Percentiles rank a stretch among this genome's conserved stretches.
Conservation (phyloP, 2,113 vertebrate genomes). For the Stomatorhinus ivindoensis region DNA sequence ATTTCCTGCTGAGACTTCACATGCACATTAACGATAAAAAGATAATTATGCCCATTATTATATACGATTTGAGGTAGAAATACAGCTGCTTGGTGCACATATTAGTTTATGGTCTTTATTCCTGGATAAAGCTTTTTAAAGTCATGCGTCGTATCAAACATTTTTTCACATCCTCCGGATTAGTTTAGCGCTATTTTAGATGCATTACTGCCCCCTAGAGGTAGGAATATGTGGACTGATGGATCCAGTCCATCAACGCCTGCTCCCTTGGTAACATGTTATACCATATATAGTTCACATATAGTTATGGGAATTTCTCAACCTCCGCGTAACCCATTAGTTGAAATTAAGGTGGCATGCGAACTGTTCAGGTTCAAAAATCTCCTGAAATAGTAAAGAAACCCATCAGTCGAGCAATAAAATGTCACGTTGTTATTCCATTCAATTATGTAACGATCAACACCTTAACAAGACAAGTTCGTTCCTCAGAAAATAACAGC, state of each 20-base stretch:
- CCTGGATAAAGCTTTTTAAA: not conserved
- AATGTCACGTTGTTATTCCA: no score
- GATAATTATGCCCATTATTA: conserved; percentile 2
- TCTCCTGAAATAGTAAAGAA: not conserved
- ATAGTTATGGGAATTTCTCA: not conserved
- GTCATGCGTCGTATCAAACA: not conserved
- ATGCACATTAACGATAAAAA: not conserved
- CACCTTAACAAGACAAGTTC: not conserved
- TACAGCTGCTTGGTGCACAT: not conserved
- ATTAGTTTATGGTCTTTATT: not conserved
- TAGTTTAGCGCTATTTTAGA: not conserved
- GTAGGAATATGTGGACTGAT: not conserved
- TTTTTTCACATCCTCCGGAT: not conserved
- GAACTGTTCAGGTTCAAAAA: not conserved
- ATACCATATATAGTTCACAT: not conserved
- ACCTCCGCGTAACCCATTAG: not conserved
- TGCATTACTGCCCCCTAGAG: conserved; percentile 16
- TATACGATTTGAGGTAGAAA: not conserved
- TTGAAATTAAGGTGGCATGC: not conserved
- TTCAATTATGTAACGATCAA: not conserved
- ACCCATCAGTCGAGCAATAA: not conserved
- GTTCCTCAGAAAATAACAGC: not conserved
- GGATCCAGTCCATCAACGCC: not conserved
- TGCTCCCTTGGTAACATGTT: not conserved
- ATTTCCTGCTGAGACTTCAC: not conserved